phyloP scores from a whole-genome alignment of 2,797 vertebrate genomes.

The Enteromius viviparus region DNA sequence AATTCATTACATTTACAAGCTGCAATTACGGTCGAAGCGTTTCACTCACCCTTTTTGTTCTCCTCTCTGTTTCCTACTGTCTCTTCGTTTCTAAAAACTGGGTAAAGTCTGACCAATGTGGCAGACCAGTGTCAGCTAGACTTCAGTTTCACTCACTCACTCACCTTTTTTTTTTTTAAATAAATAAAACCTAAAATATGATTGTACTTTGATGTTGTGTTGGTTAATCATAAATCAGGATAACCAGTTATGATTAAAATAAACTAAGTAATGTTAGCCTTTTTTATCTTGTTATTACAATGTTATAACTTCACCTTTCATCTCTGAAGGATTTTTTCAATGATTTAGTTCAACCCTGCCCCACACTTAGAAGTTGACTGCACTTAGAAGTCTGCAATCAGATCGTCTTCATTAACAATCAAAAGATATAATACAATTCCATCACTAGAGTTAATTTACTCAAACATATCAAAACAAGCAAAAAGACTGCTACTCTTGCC shows the following conservation, averaged over 20 bases:
- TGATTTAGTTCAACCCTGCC: not conserved
- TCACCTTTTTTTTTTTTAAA: not conserved
- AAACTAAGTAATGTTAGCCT: not conserved
- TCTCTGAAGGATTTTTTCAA: not conserved
- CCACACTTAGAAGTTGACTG: not conserved
- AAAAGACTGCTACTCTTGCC: not conserved
- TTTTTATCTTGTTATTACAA: not conserved
- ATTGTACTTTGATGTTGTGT: not conserved
- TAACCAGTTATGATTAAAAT: not conserved
- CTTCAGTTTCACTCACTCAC: not conserved
- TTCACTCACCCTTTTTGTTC: constrained; percentile 61
- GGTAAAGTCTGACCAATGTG: constrained; percentile 34
- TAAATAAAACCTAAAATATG: constrained; percentile 12
- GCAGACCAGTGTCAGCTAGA: constrained; percentile 22
- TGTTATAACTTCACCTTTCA: not conserved
- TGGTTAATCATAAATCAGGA: not conserved
- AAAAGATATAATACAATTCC: not conserved
- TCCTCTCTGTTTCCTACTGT: constrained; percentile 37
- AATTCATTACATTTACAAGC: constrained; percentile 66
- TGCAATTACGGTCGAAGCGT: constrained; percentile 71
- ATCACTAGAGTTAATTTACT: not conserved
- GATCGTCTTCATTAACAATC: not conserved
- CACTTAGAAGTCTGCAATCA: not conserved
- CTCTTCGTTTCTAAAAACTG: constrained; percentile 22
- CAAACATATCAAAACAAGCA: not conserved